These are phyloP conservation scores for Hyperoplus lanceolatus DNA, from an alignment of 2,797 vertebrate species.

Conservation along the genomic window DNA sequence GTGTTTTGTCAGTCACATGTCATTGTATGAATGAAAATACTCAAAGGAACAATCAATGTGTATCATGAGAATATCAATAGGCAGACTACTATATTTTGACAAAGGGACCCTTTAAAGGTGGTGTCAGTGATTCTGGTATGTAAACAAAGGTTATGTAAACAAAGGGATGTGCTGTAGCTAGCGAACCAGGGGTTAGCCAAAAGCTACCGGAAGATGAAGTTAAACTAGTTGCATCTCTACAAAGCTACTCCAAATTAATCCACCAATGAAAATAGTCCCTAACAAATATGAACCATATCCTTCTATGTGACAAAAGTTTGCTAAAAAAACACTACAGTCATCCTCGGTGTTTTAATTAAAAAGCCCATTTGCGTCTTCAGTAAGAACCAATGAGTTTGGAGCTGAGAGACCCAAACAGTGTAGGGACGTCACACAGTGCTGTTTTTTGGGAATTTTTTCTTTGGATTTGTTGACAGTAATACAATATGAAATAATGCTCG, in stretches of 20 bases:
- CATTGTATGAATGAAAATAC: not conserved
- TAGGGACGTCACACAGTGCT: not conserved
- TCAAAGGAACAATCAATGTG: not conserved
- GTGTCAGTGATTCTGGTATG: too few species aligned
- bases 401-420: not conserved
- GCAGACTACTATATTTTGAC: not conserved
- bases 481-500: not conserved
- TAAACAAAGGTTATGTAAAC: too few species aligned
- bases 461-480: not conserved
- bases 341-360: too few species aligned
- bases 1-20: too few species aligned
- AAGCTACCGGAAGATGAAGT: not conserved
- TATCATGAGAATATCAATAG: not conserved
- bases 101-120: too few species aligned
- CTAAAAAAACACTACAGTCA: not conserved
- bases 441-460: not conserved
- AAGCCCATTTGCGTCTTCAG: not conserved
- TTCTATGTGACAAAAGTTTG: not conserved
- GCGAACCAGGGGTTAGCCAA: not conserved
- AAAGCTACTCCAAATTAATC: not conserved
- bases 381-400: not conserved
- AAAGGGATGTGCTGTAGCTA: too few species aligned
- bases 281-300: not conserved
- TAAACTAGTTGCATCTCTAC: not conserved
- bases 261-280: too few species aligned